These are phyloP conservation scores for Clinocottus analis DNA, from an alignment of 2,113 vertebrate genomes.

Conservation along the genomic window DNA sequence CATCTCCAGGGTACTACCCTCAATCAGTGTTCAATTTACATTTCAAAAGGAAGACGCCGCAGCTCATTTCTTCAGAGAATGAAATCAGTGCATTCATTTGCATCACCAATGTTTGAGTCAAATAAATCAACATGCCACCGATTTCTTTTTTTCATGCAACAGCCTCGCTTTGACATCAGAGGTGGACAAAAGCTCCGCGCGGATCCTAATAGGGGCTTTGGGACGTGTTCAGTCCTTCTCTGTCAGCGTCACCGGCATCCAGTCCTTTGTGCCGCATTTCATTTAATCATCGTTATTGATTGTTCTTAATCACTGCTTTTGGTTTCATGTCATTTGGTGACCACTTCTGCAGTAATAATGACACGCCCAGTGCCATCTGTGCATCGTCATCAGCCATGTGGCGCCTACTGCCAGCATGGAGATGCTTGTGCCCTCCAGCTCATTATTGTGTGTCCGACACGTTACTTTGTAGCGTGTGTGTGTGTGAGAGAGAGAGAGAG, in stretches of 20 bases:
- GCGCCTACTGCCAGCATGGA: conserved; percentile 47
- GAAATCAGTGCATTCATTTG: conserved; percentile 47
- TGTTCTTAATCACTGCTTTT: conserved; percentile 58
- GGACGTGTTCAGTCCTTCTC: conserved; percentile 57
- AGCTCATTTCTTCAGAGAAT: conserved; percentile 15
- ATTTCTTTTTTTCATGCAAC: conserved; percentile 22
- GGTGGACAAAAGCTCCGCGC: not conserved
- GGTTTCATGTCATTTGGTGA: conserved; percentile 62
- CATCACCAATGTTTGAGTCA: conserved; percentile 22
- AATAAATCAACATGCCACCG: conserved; percentile 25
- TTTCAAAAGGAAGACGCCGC: conserved; percentile 14
- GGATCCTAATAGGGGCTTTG: conserved; percentile 30
- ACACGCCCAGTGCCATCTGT: conserved; percentile 64
- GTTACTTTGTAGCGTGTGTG: not conserved
- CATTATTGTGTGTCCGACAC: conserved; percentile 26
- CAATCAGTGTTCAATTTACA: conserved; percentile 15
- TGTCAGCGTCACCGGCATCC: conserved; percentile 25
- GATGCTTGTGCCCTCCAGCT: conserved; percentile 9
- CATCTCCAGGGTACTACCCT: not conserved
- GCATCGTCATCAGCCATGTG: conserved; percentile 51
- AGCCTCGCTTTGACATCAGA: conserved; percentile 16
- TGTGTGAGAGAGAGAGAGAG: not conserved
- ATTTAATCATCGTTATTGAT: conserved; percentile 75
- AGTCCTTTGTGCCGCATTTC: conserved; percentile 60
- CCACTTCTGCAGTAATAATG: conserved; percentile 42